A percentile compares a stretch with the other conserved stretches of the same genome.
phyloP scores from a whole-genome alignment of 2,113 vertebrate genomes.

The Oryzias celebensis region DNA sequence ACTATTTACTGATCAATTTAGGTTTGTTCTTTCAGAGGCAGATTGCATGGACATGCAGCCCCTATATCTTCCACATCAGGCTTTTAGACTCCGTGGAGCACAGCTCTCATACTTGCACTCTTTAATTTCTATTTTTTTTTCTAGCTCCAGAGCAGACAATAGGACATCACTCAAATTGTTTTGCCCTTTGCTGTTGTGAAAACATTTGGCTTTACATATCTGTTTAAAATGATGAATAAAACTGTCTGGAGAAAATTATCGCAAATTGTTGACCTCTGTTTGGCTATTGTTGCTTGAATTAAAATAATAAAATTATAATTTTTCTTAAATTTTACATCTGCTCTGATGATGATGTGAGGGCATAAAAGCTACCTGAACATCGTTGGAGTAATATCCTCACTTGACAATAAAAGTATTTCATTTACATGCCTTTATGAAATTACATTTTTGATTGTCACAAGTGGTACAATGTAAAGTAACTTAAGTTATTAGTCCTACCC shows the following conservation, averaged over 20 bases:
- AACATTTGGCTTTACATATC: conserved; percentile 1
- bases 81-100: not conserved
- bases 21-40: no score
- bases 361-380: no score
- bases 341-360: no score
- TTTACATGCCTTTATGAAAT: no score
- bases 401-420: no score
- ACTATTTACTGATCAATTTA: no score
- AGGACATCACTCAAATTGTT: not conserved
- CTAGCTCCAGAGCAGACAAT: not conserved
- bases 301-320: not conserved
- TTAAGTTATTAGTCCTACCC: no score
- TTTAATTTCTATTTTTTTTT: not conserved
- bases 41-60: no score
- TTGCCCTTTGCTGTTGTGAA: not conserved
- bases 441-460: no score
- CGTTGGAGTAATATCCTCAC: no score
- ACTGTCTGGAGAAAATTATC: not conserved
- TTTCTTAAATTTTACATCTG: not conserved
- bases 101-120: not conserved
- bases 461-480: no score
- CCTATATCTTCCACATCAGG: no score
- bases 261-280: not conserved
- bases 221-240: not conserved
- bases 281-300: not conserved